Evolutionary conservation across 2,797 vertebrate genomes (phyloP).

Genomic region (Molothrus ater): DNA sequence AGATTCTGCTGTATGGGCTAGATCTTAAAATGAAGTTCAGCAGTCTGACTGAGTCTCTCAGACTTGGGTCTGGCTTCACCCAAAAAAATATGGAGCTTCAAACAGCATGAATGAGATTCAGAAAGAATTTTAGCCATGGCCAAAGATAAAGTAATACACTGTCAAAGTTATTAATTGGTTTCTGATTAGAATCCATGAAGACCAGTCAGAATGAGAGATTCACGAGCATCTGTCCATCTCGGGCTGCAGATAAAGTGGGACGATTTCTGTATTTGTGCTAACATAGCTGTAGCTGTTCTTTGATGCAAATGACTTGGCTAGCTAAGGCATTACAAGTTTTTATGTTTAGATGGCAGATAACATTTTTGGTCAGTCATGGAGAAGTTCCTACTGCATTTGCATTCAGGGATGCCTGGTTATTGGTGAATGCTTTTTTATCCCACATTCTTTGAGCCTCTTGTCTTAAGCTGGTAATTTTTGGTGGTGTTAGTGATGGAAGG

Average conservation of each 20-base stretch:
- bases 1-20: not conserved
- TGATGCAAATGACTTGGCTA: not conserved
- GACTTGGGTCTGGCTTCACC: not conserved
- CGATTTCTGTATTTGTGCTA: not conserved
- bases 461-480: not conserved
- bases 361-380: not conserved
- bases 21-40: not conserved
- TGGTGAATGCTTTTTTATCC: not conserved
- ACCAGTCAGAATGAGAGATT: not conserved
- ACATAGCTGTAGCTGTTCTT: not conserved
- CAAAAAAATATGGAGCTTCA: not conserved
- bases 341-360: not conserved
- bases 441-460: not conserved
- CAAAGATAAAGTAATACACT: not conserved
- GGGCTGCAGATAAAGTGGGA: not conserved
- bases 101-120: not conserved
- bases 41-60: not conserved
- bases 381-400: not conserved
- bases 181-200: not conserved
- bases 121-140: not conserved
- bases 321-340: accelerated
- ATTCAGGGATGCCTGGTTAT: not conserved
- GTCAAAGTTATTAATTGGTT: not conserved
- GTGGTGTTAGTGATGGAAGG: not conserved
- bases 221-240: not conserved